phyloP scores from a whole-genome alignment of 2,113 vertebrate genomes.

The Silurus glanis region DNA sequence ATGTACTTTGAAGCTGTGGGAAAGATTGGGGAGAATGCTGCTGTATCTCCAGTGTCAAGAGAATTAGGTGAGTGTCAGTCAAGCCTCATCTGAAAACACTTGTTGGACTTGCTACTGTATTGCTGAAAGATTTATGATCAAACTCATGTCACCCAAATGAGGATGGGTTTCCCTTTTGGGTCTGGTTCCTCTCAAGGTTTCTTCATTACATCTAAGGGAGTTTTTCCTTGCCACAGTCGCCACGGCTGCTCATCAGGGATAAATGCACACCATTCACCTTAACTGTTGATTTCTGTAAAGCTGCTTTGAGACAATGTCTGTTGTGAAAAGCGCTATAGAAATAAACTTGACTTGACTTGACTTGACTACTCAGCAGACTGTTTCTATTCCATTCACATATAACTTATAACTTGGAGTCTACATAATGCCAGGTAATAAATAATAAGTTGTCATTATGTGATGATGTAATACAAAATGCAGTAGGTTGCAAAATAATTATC shows the following conservation, averaged over 20 bases:
- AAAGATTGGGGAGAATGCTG: constrained; percentile 91
- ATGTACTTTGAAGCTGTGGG: constrained; percentile 94
- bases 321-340: no score
- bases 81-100: constrained; percentile 2
- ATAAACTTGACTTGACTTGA: no score
- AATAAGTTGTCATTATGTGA: neutral
- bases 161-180: no score
- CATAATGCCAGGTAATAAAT: constrained; percentile 6
- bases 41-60: constrained; percentile 89
- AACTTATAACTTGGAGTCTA: neutral
- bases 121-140: no score
- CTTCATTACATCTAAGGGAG: no score
- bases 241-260: no score
- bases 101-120: neutral
- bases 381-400: neutral
- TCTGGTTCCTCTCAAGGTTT: no score
- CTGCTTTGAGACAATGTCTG: no score
- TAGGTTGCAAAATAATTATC: neutral
- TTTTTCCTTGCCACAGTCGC: no score
- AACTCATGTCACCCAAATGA: no score
- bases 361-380: neutral
- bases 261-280: no score
- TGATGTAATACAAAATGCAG: neutral
- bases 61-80: constrained; percentile 84
- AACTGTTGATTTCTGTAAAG: no score